phyloP scores from a whole-genome alignment of 2,797 vertebrate genomes.

The Rhinella marina region DNA sequence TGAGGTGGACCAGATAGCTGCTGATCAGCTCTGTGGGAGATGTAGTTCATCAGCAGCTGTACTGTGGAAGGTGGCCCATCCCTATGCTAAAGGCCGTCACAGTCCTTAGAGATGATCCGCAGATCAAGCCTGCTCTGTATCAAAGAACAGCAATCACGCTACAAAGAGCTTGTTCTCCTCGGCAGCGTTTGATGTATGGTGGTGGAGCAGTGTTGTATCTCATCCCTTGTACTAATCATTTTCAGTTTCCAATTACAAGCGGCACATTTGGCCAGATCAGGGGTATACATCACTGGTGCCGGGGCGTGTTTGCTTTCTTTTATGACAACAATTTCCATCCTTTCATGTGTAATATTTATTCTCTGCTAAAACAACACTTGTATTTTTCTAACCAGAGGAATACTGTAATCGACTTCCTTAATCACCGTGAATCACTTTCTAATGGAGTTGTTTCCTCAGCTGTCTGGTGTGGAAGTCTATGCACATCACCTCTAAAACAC shows the following conservation, averaged over 20 bases:
- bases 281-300: constrained; percentile 37
- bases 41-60: not conserved
- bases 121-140: constrained; percentile 50
- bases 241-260: constrained; percentile 58
- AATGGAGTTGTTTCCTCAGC: constrained; percentile 40
- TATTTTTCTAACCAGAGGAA: constrained; percentile 29
- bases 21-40: constrained; percentile 4
- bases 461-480: not conserved
- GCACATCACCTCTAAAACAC: not conserved
- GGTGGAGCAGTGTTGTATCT: constrained; percentile 46
- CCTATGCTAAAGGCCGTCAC: constrained; percentile 37
- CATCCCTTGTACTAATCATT: constrained; percentile 57
- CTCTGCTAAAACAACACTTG: constrained; percentile 14
- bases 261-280: constrained; percentile 29
- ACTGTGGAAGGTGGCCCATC: constrained; percentile 3
- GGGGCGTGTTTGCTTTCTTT: constrained; percentile 39
- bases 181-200: constrained; percentile 49
- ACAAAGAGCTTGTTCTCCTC: constrained; percentile 15
- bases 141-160: constrained; percentile 24
- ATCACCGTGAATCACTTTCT: constrained; percentile 17
- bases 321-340: constrained; percentile 43
- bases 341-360: constrained; percentile 44
- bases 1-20: not conserved
- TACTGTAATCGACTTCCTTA: constrained; percentile 27
- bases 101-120: constrained; percentile 32